Evolutionary conservation across 2,888 invertebrate species (phyloP).

Genomic region (Allolobophora icterica): DNA sequence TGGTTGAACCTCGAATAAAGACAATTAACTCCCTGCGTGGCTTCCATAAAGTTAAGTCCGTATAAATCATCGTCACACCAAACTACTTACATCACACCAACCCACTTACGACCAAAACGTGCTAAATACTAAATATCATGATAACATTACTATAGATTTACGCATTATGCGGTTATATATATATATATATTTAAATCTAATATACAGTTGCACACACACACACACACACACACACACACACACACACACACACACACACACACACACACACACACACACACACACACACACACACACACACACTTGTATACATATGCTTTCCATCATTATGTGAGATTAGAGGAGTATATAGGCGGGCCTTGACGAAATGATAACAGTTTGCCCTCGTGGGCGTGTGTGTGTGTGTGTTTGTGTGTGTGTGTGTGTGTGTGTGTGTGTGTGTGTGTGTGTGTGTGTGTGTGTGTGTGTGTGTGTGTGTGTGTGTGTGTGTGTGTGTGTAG

Average conservation of each 20-base stretch:
- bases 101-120: neutral
- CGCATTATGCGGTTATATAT: neutral
- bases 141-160: neutral
- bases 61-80: neutral
- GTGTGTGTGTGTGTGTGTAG: too few relatives aligned
- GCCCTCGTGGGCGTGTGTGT: too few relatives aligned
- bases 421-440: too few relatives aligned
- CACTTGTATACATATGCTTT: too few relatives aligned
- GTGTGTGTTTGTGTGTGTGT: too few relatives aligned
- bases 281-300: neutral
- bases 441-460: too few relatives aligned
- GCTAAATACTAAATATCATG: neutral
- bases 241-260: too few relatives aligned
- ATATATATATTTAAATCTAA: too few relatives aligned
- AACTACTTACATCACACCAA: neutral
- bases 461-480: too few relatives aligned
- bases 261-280: neutral
- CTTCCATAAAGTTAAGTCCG: neutral
- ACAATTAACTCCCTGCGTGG: neutral
- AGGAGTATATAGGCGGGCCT: neutral
- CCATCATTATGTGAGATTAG: too few relatives aligned
- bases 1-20: neutral
- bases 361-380: neutral
- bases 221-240: too few relatives aligned
- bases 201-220: too few relatives aligned